phyloP scores from a whole-genome alignment of 1,140 invertebrate species.

The Zaprionus kolodkinae region DNA sequence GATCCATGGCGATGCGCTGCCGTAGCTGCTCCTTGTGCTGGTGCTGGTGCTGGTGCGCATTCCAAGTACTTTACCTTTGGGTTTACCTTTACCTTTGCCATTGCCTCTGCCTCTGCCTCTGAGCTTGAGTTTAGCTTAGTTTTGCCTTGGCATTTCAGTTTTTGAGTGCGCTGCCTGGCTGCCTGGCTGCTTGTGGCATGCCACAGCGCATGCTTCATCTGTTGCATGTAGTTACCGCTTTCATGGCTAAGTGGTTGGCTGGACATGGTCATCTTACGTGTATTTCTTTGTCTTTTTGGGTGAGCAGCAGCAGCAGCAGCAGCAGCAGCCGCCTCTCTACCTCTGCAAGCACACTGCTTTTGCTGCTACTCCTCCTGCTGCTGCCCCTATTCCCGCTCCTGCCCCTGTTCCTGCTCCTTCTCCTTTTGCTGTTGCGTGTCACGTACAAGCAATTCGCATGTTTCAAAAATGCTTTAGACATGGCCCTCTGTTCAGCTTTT shows the following conservation, averaged over 20 bases:
- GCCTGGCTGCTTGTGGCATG: slow-evolving; percentile 59
- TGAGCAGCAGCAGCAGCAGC: slow-evolving; percentile 19
- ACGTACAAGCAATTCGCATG: slow-evolving; percentile 84
- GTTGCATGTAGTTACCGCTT: slow-evolving; percentile 82
- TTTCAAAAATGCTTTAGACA: slow-evolving; percentile 82
- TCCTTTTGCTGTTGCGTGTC: slow-evolving; percentile 79
- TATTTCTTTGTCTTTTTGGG: slow-evolving; percentile 45
- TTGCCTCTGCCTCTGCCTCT: slow-evolving; percentile 14
- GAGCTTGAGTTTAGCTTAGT: slow-evolving; percentile 49
- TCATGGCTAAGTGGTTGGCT: slow-evolving; percentile 82
- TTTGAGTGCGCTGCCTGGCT: slow-evolving; percentile 41
- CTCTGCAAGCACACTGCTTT: slow-evolving; percentile 5
- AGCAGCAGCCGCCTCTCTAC: not conserved
- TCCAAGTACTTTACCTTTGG: slow-evolving; percentile 69
- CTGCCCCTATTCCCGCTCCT: slow-evolving; percentile 23
- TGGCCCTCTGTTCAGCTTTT: slow-evolving; percentile 62
- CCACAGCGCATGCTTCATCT: slow-evolving; percentile 79
- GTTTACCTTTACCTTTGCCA: slow-evolving; percentile 49
- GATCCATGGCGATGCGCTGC: slow-evolving; percentile 72
- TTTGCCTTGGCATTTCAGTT: slow-evolving; percentile 59
- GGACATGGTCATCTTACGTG: slow-evolving; percentile 74
- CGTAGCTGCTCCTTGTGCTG: slow-evolving; percentile 38
- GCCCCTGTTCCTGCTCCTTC: slow-evolving; percentile 29
- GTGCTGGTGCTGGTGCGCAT: slow-evolving; percentile 43
- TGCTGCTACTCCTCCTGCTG: not conserved